Base-by-base conservation (phyloP, 2,888 invertebrate species). In the Andrena hattorfiana region DNA sequence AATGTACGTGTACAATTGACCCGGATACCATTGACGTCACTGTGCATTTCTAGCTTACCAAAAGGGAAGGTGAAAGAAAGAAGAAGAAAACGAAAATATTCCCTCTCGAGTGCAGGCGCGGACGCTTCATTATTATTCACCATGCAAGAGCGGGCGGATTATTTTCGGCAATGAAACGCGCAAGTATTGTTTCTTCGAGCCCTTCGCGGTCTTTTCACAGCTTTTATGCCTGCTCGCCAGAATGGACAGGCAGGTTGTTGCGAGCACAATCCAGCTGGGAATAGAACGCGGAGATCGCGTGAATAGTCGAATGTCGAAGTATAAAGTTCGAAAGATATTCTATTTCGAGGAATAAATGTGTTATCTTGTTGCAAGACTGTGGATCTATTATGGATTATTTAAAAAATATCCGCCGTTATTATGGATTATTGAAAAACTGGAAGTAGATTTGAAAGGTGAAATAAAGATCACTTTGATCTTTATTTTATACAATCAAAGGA, bases 21-120 rank as follows among this genome's bases (percentile, higher is more conserved):
- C 51, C 35, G 23, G 66, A 66, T 77, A 28, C 26, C 28, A 51
- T 51, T 77, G 77, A 70, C 79, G 70, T 80, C 77, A 77, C 8
- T 23, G 10, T 66, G 16, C 48, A 60, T 60, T 66, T 70, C 62
- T 56, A 13, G 10, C 28, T 32, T 71, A 20, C 10, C 30, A 13
- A 30, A 56, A 51, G 10, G 26, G 20, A 60, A 66, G 30, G 20
- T 10, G 32, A 63, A 64, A 26, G 13, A 56, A 23, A 60, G 26
- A 42, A 8, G n/a, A 32, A 51, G 32, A 48, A 32, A 6, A 3
- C 8, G 42, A 10, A 32, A 64, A 64, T 42, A 42, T 42, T 42
- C 42, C 42, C 30, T 4, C 35, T 54, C 20, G 23, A 30, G 23
- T 8, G 10, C 20, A 35, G 35, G 2, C 35, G 54, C 35, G 42